phyloP scores from a whole-genome alignment of 2,888 invertebrate genomes.

The Ganaspis brasiliensis region DNA sequence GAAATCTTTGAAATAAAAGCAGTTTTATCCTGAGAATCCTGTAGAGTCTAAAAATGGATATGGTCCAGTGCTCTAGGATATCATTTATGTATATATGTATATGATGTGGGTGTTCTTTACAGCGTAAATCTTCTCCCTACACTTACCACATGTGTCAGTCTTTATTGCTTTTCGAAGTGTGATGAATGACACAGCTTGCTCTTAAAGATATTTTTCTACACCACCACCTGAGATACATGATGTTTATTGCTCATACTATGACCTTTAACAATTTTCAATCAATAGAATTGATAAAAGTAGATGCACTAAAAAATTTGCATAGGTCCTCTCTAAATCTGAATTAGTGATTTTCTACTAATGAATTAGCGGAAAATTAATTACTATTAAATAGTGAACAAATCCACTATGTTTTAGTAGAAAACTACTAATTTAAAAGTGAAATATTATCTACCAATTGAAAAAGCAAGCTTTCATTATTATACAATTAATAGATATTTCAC shows the following conservation, averaged over 20 bases:
- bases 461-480: too few species aligned
- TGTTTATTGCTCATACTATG: not conserved
- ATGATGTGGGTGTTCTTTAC: constrained; percentile 17
- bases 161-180: constrained; percentile 38
- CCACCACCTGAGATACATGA: not conserved
- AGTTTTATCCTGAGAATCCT: not conserved
- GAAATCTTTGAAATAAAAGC: not conserved
- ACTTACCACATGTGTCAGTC: constrained; percentile 35
- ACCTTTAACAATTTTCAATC: not conserved
- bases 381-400: too few species aligned
- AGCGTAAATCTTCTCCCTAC: constrained; percentile 24
- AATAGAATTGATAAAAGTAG: too few species aligned
- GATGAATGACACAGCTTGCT: constrained; percentile 29
- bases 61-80: not conserved
- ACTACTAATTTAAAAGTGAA: too few species aligned
- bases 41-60: constrained; percentile 9
- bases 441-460: too few species aligned
- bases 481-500: too few species aligned
- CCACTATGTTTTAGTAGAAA: too few species aligned
- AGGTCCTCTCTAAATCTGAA: too few species aligned
- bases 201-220: constrained; percentile 30
- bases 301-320: not conserved
- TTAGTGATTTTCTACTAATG: too few species aligned
- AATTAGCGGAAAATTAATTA: too few species aligned
- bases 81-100: not conserved